A percentile compares a stretch with the other conserved stretches of the same genome.
Conservation (phyloP, 92 coral and sea anemone genomes). For the Porites rus region DNA sequence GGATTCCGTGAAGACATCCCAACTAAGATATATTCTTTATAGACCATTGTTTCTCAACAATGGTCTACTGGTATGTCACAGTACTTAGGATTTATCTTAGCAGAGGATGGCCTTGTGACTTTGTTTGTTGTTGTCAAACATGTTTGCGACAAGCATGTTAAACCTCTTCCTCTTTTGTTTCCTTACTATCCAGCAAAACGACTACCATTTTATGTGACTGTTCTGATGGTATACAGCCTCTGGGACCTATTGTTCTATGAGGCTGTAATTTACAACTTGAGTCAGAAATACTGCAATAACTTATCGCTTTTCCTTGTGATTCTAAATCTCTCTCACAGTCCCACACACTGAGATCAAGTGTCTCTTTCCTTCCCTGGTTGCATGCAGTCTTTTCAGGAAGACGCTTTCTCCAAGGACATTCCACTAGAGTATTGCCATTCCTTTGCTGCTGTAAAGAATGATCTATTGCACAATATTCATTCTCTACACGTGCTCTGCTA, state of each 20-base stretch:
- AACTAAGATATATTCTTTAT: too few relatives aligned
- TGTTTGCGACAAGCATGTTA: not conserved
- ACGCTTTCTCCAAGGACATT: constrained; percentile 5
- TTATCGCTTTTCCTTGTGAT: constrained; percentile 26
- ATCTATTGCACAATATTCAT: not conserved
- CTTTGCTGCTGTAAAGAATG: not conserved
- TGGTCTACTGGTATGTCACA: too few relatives aligned
- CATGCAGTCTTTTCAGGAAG: constrained; percentile 1
- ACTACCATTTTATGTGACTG: constrained; percentile 20
- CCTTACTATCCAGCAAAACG: constrained; percentile 15
- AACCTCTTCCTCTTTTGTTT: constrained; percentile 24
- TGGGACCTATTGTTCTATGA: not conserved
- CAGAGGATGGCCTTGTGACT: too few relatives aligned
- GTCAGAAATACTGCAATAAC: constrained; percentile 6
- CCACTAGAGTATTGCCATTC: not conserved
- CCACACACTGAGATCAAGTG: not conserved
- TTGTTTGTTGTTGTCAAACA: too few relatives aligned
- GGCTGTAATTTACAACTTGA: not conserved
- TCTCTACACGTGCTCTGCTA: constrained; percentile 10
- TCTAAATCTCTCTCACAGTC: not conserved
- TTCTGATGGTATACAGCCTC: constrained; percentile 2
- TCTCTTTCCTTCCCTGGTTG: not conserved
- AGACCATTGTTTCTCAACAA: too few relatives aligned
- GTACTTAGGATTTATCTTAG: too few relatives aligned
- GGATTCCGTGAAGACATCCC: too few relatives aligned